Base-by-base conservation (phyloP, 2,797 vertebrate genomes). In the Sciurus vulgaris region DNA sequence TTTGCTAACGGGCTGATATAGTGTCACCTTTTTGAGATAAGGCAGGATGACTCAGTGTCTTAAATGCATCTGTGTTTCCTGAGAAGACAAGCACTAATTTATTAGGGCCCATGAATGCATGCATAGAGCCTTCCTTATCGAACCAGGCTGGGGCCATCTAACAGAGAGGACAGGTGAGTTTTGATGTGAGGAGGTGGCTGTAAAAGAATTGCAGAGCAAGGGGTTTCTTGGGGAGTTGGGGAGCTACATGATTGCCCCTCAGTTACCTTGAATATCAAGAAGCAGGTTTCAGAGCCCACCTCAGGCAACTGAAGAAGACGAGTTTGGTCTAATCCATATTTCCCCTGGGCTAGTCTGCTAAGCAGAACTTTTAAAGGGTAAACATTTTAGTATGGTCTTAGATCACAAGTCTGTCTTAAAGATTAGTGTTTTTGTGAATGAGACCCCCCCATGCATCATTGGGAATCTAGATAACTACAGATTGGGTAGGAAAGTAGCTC, bases 31-130 rank as follows among this genome's bases (percentile, higher is more conserved):
- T 92, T 76, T 76, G 79, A 59, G 51, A 69, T 33, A 30, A 51
- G 41, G 47, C 11, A 47, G 4, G 14, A 14, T 22, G 86, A 83
- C 79, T 47, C 12, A 74, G 22, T 79, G 78, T 91, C 61, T 86
- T 89, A 67, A 78, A 83, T 63, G 35, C 22, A 76, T 89, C 54
- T 89, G 72, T 76, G 79, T 94, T 89, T 95, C 74, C 63, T 69
- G 35, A 93, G 83, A 93, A 70, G 86, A 91, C 73, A 95, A 63
- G 90, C 51, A 61, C 11, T 63, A 49, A 79, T 76, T 86, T 61
- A 30, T 14, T n/a, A 82, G 86, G 76, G 41, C 7, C n/a, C 49
- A 26, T 38, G 61, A 78, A 51, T 86, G 56, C n/a, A 69, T n/a
- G n/a, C 51, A 44, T 22, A 30, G 4, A 65, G 65, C 14, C 54